These are phyloP conservation scores for Scaptomyza pallida DNA, from an alignment of 1,140 invertebrate genomes.

Conservation along the genomic window DNA sequence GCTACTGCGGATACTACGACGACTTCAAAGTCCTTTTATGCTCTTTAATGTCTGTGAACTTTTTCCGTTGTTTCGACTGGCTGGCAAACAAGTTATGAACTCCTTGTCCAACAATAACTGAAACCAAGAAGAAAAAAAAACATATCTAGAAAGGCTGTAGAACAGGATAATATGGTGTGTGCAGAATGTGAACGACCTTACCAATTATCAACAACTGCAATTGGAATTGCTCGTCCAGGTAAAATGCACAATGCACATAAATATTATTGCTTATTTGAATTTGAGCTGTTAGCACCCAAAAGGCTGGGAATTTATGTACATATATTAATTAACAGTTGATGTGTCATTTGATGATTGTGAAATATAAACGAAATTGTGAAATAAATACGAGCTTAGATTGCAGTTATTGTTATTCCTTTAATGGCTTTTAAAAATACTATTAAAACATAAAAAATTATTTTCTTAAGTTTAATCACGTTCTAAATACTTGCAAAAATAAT, in stretches of 20 bases:
- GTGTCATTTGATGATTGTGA: too few species aligned
- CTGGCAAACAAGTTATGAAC: slow-evolving; percentile 57
- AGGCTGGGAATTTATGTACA: not conserved
- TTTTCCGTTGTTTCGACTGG: slow-evolving; percentile 62
- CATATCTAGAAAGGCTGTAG: slow-evolving; percentile 14
- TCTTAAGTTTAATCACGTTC: too few species aligned
- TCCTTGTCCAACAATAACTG: slow-evolving; percentile 24
- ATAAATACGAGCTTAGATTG: too few species aligned
- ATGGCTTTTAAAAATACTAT: too few species aligned
- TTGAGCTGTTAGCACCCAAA: slow-evolving; percentile 2
- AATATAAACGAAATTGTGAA: too few species aligned
- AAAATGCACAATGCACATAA: slow-evolving; percentile 14
- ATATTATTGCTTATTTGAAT: slow-evolving; percentile 15
- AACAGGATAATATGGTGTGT: slow-evolving; percentile 62
- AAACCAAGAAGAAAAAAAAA: too few species aligned
- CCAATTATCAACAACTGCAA: slow-evolving; percentile 48
- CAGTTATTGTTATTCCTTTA: too few species aligned
- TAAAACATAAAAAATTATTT: too few species aligned
- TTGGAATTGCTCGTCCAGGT: slow-evolving; percentile 35
- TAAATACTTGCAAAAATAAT: too few species aligned
- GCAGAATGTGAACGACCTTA: slow-evolving; percentile 71
- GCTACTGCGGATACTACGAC: slow-evolving; percentile 27
- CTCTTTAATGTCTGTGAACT: slow-evolving; percentile 72
- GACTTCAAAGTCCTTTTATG: slow-evolving; percentile 42
- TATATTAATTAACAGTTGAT: not conserved